Percentiles rank a stretch among this genome's conserved stretches.
phyloP scores from a whole-genome alignment of 1,140 invertebrate genomes.

The Lordiphosa mommai region DNA sequence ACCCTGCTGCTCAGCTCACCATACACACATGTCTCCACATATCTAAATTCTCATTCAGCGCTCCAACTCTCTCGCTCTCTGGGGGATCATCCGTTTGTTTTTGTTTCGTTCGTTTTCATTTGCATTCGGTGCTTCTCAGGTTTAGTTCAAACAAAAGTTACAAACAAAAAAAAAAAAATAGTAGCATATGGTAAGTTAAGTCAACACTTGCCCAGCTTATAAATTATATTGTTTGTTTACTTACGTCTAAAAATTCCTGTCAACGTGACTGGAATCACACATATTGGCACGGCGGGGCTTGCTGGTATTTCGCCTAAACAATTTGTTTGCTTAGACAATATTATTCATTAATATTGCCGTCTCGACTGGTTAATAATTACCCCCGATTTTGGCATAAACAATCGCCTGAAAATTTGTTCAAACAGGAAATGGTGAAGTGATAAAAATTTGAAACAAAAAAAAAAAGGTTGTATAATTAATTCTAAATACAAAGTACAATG shows the following conservation, averaged over 20 bases:
- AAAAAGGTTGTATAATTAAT: constrained; percentile 22
- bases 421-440: constrained; percentile 56
- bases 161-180: constrained; percentile 14
- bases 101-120: constrained; percentile 18
- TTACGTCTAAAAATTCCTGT: neutral
- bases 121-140: constrained; percentile 14
- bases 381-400: constrained; percentile 46
- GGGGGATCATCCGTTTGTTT: constrained; percentile 40
- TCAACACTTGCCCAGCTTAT: neutral
- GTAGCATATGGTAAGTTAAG: constrained; percentile 21
- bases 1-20: neutral
- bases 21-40: constrained; percentile 6
- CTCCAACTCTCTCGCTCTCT: constrained; percentile 10
- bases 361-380: constrained; percentile 57
- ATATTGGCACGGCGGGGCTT: neutral
- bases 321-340: constrained; percentile 27
- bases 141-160: constrained; percentile 4
- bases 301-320: constrained; percentile 2
- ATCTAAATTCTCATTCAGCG: constrained; percentile 20
- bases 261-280: constrained; percentile 21
- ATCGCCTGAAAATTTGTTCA: constrained; percentile 24
- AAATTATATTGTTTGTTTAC: constrained; percentile 4
- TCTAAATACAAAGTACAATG: constrained; percentile 11
- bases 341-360: constrained; percentile 51
- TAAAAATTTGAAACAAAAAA: constrained; percentile 10